phyloP scores from a whole-genome alignment of 2,113 vertebrate species.

The Aythya baeri region DNA sequence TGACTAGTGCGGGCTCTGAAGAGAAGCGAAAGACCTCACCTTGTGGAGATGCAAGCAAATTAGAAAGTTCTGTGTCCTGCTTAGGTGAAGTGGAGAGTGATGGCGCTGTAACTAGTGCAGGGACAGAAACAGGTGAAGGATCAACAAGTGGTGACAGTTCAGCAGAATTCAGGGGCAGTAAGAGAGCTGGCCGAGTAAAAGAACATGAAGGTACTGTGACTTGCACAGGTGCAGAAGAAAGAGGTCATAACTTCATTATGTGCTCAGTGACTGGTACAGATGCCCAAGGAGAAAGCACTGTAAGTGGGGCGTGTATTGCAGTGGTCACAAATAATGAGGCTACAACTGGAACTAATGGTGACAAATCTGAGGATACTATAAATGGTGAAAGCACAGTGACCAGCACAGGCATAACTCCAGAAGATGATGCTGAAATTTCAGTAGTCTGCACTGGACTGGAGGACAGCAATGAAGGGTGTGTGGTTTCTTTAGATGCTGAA shows the following conservation, averaged over 20 bases:
- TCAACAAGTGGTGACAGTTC: conserved; percentile 38
- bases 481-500: conserved; percentile 64
- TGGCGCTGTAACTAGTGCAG: conserved; percentile 82
- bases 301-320: conserved; percentile 37
- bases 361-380: conserved; percentile 65
- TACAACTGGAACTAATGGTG: not conserved
- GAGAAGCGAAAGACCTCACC: conserved; percentile 64
- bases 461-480: conserved; percentile 70
- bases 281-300: conserved; percentile 51
- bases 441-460: conserved; percentile 72
- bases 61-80: conserved; percentile 44
- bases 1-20: conserved; percentile 82
- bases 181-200: conserved; percentile 44
- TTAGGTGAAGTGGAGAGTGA: conserved; percentile 75
- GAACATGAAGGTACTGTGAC: conserved; percentile 76
- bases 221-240: conserved; percentile 71
- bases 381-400: conserved; percentile 80
- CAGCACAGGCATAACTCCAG: conserved; percentile 82
- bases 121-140: conserved; percentile 73
- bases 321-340: not conserved
- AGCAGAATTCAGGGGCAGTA: conserved; percentile 39
- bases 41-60: conserved; percentile 13
- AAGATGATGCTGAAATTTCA: conserved; percentile 75
- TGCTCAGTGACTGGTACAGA: conserved; percentile 67
- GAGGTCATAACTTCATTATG: conserved; percentile 14